These are phyloP conservation scores for Eledone cirrhosa DNA, from an alignment of 2,888 invertebrate species.

Conservation along the genomic window DNA sequence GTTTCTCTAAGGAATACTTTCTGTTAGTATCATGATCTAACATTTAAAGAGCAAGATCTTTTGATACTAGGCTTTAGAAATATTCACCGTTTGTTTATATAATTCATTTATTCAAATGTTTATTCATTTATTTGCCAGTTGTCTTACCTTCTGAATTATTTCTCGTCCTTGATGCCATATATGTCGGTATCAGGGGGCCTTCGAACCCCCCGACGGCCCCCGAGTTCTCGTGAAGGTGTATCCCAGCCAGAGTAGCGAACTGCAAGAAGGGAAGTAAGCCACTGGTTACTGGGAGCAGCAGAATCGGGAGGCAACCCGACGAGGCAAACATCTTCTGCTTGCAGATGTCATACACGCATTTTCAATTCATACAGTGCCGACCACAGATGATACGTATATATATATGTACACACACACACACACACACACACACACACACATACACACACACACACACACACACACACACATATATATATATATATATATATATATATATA, in stretches of 20 bases:
- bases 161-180: constrained; percentile 27
- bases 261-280: constrained; percentile 27
- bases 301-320: background rate
- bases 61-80: no score
- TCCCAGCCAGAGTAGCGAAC: constrained; percentile 30
- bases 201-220: constrained; percentile 19
- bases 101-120: no score
- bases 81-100: no score
- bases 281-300: background rate
- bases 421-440: background rate
- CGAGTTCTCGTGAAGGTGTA: constrained; percentile 24
- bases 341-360: no score
- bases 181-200: constrained; percentile 28
- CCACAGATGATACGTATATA: background rate
- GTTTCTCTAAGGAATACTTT: no score
- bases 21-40: no score
- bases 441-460: background rate
- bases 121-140: background rate
- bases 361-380: background rate
- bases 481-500: background rate
- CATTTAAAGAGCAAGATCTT: no score
- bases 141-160: constrained; percentile 22
- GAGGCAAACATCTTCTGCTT: no score
- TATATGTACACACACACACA: background rate
- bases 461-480: background rate